phyloP scores from a whole-genome alignment of 2,113 vertebrate genomes.

The Neolamprologus tretocephalus region DNA sequence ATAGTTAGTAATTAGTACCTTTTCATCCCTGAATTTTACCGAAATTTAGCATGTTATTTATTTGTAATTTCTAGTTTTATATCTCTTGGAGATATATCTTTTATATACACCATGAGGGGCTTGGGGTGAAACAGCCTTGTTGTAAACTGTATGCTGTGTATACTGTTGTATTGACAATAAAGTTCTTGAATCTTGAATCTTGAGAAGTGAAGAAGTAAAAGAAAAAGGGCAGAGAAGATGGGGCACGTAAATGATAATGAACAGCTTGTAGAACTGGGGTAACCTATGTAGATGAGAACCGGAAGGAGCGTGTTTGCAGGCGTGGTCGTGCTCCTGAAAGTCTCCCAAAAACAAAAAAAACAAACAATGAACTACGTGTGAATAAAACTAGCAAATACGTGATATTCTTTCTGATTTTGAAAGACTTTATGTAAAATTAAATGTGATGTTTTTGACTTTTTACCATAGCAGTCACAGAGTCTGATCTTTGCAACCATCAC shows the following conservation, averaged over 20 bases:
- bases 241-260: neutral
- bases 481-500: neutral
- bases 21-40: rapidly evolving
- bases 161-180: neutral
- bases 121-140: neutral
- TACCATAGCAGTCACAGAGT: neutral
- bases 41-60: neutral
- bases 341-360: neutral
- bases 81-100: neutral
- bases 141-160: neutral
- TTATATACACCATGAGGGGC: neutral
- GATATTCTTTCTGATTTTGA: neutral
- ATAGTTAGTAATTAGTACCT: neutral
- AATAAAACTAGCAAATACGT: neutral
- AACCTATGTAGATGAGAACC: neutral
- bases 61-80: neutral
- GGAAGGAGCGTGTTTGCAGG: neutral
- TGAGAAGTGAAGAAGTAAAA: neutral
- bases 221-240: rapidly evolving
- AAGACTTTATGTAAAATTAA: neutral
- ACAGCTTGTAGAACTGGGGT: neutral
- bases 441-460: rapidly evolving
- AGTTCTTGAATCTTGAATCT: neutral
- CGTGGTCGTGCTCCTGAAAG: neutral
- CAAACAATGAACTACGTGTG: neutral